Percentiles rank a stretch among this genome's conserved stretches.
Evolutionary conservation across 2,888 invertebrate species (phyloP).

Genomic region (Gymnosoma rotundatum): DNA sequence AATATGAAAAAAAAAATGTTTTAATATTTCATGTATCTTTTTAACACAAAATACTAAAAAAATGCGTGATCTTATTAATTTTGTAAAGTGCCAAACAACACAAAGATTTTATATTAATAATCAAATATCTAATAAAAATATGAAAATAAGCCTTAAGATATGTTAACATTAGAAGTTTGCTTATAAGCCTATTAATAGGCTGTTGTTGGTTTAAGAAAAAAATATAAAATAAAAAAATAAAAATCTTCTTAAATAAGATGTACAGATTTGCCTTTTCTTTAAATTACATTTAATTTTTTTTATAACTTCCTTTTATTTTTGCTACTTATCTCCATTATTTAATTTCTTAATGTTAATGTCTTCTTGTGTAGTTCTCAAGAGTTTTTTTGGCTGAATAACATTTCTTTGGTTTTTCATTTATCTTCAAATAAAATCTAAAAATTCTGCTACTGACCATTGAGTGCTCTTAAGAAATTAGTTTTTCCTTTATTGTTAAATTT

Average conservation of each 20-base stretch:
- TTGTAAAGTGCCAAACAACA: not conserved
- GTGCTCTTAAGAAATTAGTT: not conserved
- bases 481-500: not conserved
- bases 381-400: not conserved
- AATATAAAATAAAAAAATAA: too few relatives aligned
- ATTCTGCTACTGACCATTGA: slow-evolving; percentile 36
- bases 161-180: not conserved
- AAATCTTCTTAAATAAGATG: too few relatives aligned
- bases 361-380: slow-evolving; percentile 10
- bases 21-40: slow-evolving; percentile 43
- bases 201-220: not conserved
- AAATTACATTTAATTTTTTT: not conserved
- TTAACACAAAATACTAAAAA: not conserved
- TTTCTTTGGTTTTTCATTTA: slow-evolving; percentile 24
- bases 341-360: slow-evolving; percentile 45
- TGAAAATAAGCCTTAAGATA: slow-evolving; percentile 28
- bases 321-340: not conserved
- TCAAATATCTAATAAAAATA: slow-evolving; percentile 26
- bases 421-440: slow-evolving; percentile 23
- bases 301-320: not conserved
- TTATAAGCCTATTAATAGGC: slow-evolving; percentile 15
- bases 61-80: slow-evolving; percentile 56
- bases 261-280: not conserved
- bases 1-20: slow-evolving; percentile 15
- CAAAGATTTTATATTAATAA: slow-evolving; percentile 16